Base-by-base conservation (phyloP, 2,797 vertebrate species). In the Urosaurus nigricauda region DNA sequence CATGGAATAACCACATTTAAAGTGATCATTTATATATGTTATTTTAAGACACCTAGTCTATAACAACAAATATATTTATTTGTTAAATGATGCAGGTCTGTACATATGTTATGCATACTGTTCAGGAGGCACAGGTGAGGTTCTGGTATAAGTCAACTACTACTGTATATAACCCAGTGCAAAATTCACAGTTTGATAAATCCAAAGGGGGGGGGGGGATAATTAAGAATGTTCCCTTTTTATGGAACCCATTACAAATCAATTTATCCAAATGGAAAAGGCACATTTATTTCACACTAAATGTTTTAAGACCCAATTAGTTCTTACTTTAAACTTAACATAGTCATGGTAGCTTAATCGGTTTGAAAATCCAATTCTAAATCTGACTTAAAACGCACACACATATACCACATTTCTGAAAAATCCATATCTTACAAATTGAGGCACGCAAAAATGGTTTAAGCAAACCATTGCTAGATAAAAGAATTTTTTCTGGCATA, bases 41-140 rank as follows among this genome's bases (percentile, higher is more conserved):
- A 94, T 92, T 93, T 93, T 89, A 87, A 91, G 53, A 83, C 89
- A 88, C 73, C 71, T 90, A 86, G 79, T 87, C 94, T 92, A 87
- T 94, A 96, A 94, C 92, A 89, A 92, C 0, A 92, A 95, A 91
- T 71, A 93, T 90, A 80, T 81, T 84, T 83, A 91, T 91, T 94
- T 94, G 90, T 53, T 92, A 91, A 92, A 85, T 89, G 83, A 92
- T 92, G 87, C 4, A 77, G 73, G 92, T 90, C 85, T 70, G 80
- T 2, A 85, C 26, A 65, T 53, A 79, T 87, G 85, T 83, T 86
- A 89, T 68, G 82, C 90, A 29, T 58, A 91, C 35, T 90, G 84
- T 87, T 88, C 40, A 8, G 0, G 85, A 77, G 85, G 37, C 92
- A 80, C 43, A 75, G 91, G 84, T 79, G 89, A 90, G 82, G 58